Percentiles rank a stretch among this genome's conserved stretches.
Conservation (phyloP, 1,140 invertebrate genomes). For the Hyphantria cunea region DNA sequence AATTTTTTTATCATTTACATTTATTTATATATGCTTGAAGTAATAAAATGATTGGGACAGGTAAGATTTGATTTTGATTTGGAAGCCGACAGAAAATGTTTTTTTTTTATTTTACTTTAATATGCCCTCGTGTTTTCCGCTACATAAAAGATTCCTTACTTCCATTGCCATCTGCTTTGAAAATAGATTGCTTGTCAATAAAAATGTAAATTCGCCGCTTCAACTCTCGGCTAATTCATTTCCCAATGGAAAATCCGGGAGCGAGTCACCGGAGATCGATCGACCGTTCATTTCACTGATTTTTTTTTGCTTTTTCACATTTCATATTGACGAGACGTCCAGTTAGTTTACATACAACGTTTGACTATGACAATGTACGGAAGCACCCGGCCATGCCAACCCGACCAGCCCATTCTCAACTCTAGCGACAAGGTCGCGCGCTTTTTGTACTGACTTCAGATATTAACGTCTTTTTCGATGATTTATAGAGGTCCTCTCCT, state of each 20-base stretch:
- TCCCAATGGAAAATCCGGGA: conserved; percentile 75
- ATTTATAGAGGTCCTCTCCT: conserved; percentile 59
- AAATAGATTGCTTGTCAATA: conserved; percentile 80
- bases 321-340: conserved; percentile 68
- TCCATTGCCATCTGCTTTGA: conserved; percentile 67
- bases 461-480: conserved; percentile 63
- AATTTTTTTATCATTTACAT: neutral
- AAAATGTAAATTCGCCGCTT: conserved; percentile 79
- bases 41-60: no score
- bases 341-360: conserved; percentile 52
- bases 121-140: conserved; percentile 37
- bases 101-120: conserved; percentile 13
- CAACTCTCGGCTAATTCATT: conserved; percentile 79
- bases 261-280: conserved; percentile 75
- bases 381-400: conserved; percentile 25
- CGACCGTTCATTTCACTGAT: conserved; percentile 69
- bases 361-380: conserved; percentile 35
- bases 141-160: conserved; percentile 46
- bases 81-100: no score
- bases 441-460: conserved; percentile 53
- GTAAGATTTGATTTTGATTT: no score
- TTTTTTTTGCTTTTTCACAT: conserved; percentile 63
- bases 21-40: no score
- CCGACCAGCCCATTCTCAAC: conserved; percentile 12
- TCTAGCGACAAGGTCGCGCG: conserved; percentile 32